A percentile compares a stretch with the other conserved stretches of the same genome.
Conservation (phyloP, 2,797 vertebrate species). For the Rhabdophis nuchalis region DNA sequence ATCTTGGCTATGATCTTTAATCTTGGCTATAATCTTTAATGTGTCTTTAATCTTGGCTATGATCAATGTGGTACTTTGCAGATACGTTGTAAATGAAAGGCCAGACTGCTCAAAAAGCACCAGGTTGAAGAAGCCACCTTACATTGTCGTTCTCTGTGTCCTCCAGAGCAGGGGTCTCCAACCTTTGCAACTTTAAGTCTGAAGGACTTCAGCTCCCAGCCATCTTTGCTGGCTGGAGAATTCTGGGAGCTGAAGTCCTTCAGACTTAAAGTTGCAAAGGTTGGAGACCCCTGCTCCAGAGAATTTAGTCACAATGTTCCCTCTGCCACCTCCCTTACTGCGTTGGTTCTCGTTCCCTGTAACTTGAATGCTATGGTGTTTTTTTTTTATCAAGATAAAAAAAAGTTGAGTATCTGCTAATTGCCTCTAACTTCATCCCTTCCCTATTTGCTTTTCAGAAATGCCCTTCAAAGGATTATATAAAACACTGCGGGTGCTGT, state of each 20-base stretch:
- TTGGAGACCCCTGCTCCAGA: no score
- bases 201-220: no score
- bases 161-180: no score
- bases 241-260: no score
- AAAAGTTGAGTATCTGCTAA: not conserved
- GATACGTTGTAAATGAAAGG: not conserved
- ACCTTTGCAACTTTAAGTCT: no score
- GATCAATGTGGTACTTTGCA: not conserved
- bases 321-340: not conserved
- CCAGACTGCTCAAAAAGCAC: not conserved
- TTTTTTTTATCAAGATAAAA: not conserved
- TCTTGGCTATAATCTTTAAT: not conserved
- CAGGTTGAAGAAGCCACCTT: not conserved
- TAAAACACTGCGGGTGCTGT: constrained; percentile 53
- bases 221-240: no score
- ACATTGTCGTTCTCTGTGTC: not conserved
- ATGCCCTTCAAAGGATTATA: constrained; percentile 59
- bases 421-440: constrained; percentile 40
- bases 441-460: constrained; percentile 62
- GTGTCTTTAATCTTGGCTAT: not conserved
- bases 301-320: not conserved
- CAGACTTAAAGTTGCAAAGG: no score
- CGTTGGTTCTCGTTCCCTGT: not conserved
- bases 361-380: not conserved
- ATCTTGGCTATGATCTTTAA: not conserved